Percentiles rank a stretch among this genome's conserved stretches.
Evolutionary conservation across 2,113 vertebrate genomes (phyloP).

Genomic region (Phyllostomus discolor): DNA sequence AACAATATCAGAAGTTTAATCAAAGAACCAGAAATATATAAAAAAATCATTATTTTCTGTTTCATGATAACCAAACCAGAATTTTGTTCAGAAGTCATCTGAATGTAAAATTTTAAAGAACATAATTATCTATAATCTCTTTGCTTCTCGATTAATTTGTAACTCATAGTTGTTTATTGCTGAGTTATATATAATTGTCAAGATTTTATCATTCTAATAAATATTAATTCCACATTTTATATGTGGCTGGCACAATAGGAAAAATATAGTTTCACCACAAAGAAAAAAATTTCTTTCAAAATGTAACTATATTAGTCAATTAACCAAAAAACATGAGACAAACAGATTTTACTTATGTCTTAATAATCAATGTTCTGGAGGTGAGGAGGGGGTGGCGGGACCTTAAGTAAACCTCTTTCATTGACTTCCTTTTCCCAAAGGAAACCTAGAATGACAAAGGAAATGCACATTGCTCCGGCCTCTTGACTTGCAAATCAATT

Average conservation of each 20-base stretch:
- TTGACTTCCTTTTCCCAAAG: slow-evolving; percentile 7
- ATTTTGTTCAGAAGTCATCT: background rate
- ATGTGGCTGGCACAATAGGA: background rate
- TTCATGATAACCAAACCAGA: slow-evolving; percentile 32
- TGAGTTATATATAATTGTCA: background rate
- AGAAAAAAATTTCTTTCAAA: slow-evolving; percentile 33
- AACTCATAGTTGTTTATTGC: background rate
- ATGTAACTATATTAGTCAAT: slow-evolving; percentile 30
- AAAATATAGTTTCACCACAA: slow-evolving; percentile 22
- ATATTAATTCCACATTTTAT: background rate
- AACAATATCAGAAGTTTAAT: background rate
- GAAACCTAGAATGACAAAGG: slow-evolving; percentile 30
- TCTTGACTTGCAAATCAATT: slow-evolving; percentile 55
- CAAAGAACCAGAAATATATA: background rate
- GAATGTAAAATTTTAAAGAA: slow-evolving; percentile 11
- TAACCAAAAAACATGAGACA: slow-evolving; percentile 32
- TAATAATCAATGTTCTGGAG: slow-evolving; percentile 37
- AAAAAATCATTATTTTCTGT: background rate
- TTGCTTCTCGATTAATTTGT: background rate
- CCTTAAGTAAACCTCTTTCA: background rate
- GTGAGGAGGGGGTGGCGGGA: background rate
- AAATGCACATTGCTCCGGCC: background rate
- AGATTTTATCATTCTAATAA: background rate
- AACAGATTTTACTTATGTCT: background rate
- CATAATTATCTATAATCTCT: background rate